A percentile compares a stretch with the other conserved stretches of the same genome.
Conservation (phyloP, 2,888 invertebrate genomes). For the Agrotis segetum region DNA sequence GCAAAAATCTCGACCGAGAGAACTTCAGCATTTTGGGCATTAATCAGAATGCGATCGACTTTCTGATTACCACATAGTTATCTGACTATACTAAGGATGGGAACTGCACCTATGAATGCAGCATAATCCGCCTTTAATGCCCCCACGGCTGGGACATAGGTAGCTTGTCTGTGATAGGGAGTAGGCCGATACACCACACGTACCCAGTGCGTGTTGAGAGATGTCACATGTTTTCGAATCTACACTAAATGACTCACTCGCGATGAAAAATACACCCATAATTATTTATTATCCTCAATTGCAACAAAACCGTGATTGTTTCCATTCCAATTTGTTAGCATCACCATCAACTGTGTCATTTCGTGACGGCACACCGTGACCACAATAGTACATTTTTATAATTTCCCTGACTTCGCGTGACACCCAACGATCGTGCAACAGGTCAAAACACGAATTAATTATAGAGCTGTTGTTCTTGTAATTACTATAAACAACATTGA, state of each 20-base stretch:
- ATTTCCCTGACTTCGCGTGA: slow-evolving; percentile 68
- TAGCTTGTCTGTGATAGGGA: too few species aligned
- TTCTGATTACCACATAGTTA: neutral
- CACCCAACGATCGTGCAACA: slow-evolving; percentile 66
- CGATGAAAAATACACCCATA: neutral
- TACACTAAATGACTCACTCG: neutral
- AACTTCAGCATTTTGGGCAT: too few species aligned
- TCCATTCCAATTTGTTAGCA: slow-evolving; percentile 16
- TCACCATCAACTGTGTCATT: slow-evolving; percentile 28
- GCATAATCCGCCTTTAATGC: too few species aligned
- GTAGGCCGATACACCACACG: too few species aligned
- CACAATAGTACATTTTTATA: slow-evolving; percentile 57
- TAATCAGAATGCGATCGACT: neutral
- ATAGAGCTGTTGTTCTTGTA: slow-evolving; percentile 41
- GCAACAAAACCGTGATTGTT: slow-evolving; percentile 7
- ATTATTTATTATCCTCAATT: neutral
- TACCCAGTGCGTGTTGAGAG: too few species aligned
- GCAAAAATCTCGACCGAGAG: neutral
- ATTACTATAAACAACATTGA: slow-evolving; percentile 42
- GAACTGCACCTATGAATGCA: too few species aligned
- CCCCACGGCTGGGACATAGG: too few species aligned
- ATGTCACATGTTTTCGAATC: too few species aligned
- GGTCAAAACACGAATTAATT: slow-evolving; percentile 64
- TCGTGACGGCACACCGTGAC: slow-evolving; percentile 59
- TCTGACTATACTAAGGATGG: neutral